Conservation (phyloP, 1,140 invertebrate species). For the Tenebrio molitor region DNA sequence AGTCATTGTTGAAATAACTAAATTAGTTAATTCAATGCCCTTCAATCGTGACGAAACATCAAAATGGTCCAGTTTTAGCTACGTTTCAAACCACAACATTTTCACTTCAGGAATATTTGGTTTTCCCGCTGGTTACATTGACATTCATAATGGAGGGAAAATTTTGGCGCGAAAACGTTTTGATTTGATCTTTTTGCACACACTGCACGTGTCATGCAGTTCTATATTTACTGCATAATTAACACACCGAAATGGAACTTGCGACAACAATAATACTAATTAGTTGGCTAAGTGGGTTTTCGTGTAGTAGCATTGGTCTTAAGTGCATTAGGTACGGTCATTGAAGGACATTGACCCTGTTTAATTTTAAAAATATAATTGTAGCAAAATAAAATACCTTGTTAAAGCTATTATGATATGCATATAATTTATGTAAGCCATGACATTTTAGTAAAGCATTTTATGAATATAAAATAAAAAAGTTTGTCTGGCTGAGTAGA, state of each 20-base stretch:
- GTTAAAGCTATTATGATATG: conserved; percentile 59
- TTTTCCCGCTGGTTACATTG: neutral
- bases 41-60: conserved; percentile 17
- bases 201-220: neutral
- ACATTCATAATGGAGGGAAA: neutral
- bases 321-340: conserved; percentile 13
- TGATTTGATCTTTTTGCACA: neutral
- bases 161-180: neutral
- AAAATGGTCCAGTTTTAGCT: conserved; percentile 23
- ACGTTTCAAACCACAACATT: neutral
- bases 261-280: conserved; percentile 14
- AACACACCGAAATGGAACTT: neutral
- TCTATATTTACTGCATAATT: neutral
- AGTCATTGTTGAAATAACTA: conserved; percentile 53
- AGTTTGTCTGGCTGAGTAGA: conserved; percentile 50
- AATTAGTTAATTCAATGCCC: conserved; percentile 35
- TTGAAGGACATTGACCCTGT: conserved; percentile 49
- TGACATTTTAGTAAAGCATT: conserved; percentile 51
- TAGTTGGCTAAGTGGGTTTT: conserved; percentile 30
- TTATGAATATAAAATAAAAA: conserved; percentile 46
- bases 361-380: conserved; percentile 36
- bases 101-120: neutral
- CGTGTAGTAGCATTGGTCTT: conserved; percentile 12
- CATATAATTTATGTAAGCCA: conserved; percentile 55
- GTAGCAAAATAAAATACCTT: conserved; percentile 48